Base-by-base conservation (phyloP, 1,140 invertebrate genomes). In the Drosophila trapezifrons region DNA sequence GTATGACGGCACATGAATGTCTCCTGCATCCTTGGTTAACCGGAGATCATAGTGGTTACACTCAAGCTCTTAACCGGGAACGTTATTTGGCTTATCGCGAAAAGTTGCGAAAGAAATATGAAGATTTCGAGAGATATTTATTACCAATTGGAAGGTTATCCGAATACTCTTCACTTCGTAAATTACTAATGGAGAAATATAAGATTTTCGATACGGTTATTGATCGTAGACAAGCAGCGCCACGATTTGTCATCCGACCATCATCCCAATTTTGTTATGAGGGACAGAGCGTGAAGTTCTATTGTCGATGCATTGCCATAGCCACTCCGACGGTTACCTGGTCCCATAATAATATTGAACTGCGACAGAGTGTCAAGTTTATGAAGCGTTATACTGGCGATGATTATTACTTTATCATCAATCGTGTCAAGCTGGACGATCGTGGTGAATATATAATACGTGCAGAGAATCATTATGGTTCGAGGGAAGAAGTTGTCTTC, bases 1-100 rank as follows among this genome's bases (percentile, higher is more conserved):
- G 99, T 91, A 96, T 99, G 97, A 99, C 98, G 18, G 98, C 99
- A 1, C 98, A 99, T 93, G 98, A 99, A 92, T 98, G 98, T 90
- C 93, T 99, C 1, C 93, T 98, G 60, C 99, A 99, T 94, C 93
- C 97, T 27, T 99, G 99, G 99, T 92, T 99, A 65, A 95, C 95
- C 25, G 97, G 97, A 46, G 97, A 97, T 90, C 93, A 96, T 75
- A 96, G 95, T 54, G 94, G 95, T 47, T 93, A 95, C 52, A 97
- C 95, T 1, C 95, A 95, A 86, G 93, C 95, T 80, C 98, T 99
- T 80, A 95, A 96, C 18, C 95, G 95, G 37, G 95, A 95, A 47
- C 94, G 96, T 87, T 99, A 99, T 93, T 93, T 97, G 76, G 95
- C 95, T 52, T 95, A 99, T 87, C 94, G 98, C 70, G 96, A 99